These are phyloP conservation scores for Agonopterix subpropinquella DNA, from an alignment of 2,888 invertebrate genomes.

Conservation along the genomic window DNA sequence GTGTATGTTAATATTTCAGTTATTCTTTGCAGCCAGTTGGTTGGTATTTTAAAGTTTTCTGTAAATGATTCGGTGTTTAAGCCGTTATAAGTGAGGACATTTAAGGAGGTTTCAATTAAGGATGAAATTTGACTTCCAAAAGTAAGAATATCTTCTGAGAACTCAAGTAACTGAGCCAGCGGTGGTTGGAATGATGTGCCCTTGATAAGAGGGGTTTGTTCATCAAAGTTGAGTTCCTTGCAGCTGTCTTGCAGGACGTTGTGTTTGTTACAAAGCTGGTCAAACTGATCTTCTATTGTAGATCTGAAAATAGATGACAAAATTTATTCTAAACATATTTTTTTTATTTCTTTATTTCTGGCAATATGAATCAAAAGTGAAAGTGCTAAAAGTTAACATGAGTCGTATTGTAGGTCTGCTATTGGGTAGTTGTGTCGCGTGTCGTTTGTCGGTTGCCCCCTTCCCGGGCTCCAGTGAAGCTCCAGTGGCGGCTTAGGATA, in stretches of 20 bases:
- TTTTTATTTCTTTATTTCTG: no score
- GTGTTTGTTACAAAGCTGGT: constrained; percentile 47
- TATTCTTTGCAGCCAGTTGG: constrained; percentile 41
- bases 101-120: constrained; percentile 50
- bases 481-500: no score
- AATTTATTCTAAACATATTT: not conserved
- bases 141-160: constrained; percentile 47
- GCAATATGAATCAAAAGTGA: no score
- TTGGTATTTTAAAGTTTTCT: constrained; percentile 47
- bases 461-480: no score
- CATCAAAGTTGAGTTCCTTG: constrained; percentile 34
- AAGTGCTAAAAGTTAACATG: no score
- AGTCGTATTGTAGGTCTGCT: no score
- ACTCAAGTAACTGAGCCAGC: constrained; percentile 44
- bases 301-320: constrained; percentile 36
- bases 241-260: constrained; percentile 41
- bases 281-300: constrained; percentile 48
- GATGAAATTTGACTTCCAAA: constrained; percentile 52
- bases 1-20: constrained; percentile 57
- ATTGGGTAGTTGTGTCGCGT: no score
- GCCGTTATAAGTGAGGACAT: constrained; percentile 40
- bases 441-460: no score
- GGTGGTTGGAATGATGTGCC: constrained; percentile 59
- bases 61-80: constrained; percentile 35
- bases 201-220: constrained; percentile 31